These are phyloP conservation scores for Caerostris darwini DNA, from an alignment of 1,140 invertebrate species.

Conservation along the genomic window DNA sequence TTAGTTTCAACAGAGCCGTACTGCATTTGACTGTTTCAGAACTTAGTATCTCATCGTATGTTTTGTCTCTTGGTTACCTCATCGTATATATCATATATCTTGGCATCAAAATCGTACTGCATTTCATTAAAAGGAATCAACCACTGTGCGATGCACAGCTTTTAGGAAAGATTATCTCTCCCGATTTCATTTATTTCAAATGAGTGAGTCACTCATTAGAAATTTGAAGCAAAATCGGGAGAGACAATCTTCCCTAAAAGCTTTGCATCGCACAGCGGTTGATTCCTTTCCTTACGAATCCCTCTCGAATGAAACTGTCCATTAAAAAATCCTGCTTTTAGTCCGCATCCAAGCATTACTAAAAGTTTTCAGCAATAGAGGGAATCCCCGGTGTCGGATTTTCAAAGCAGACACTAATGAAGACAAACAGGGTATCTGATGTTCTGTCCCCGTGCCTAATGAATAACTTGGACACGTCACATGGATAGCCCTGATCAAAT, in stretches of 20 bases:
- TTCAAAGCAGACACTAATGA: constrained; percentile 64
- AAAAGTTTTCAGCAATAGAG: constrained; percentile 14
- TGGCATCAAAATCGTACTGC: too few relatives aligned
- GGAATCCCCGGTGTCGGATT: constrained; percentile 3
- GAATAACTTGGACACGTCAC: constrained; percentile 76
- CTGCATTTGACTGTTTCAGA: too few relatives aligned
- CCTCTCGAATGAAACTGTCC: constrained; percentile 10
- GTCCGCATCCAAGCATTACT: background rate
- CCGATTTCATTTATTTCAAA: too few relatives aligned
- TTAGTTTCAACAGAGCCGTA: too few relatives aligned
- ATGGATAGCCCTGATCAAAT: constrained; percentile 66
- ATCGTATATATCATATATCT: too few relatives aligned
- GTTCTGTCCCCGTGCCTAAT: constrained; percentile 62
- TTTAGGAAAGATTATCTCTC: too few relatives aligned
- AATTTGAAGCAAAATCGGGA: background rate
- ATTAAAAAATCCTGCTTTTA: constrained; percentile 14
- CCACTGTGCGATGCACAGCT: too few relatives aligned
- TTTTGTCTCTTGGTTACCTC: too few relatives aligned
- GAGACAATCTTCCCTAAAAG: background rate
- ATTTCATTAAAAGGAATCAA: too few relatives aligned
- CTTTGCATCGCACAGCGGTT: background rate
- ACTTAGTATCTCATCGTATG: too few relatives aligned
- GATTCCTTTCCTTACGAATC: background rate
- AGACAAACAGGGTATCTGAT: constrained; percentile 75
- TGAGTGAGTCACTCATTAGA: too few relatives aligned